These are phyloP conservation scores for Lamprotornis superbus DNA, from an alignment of 2,113 vertebrate species.

Conservation along the genomic window DNA sequence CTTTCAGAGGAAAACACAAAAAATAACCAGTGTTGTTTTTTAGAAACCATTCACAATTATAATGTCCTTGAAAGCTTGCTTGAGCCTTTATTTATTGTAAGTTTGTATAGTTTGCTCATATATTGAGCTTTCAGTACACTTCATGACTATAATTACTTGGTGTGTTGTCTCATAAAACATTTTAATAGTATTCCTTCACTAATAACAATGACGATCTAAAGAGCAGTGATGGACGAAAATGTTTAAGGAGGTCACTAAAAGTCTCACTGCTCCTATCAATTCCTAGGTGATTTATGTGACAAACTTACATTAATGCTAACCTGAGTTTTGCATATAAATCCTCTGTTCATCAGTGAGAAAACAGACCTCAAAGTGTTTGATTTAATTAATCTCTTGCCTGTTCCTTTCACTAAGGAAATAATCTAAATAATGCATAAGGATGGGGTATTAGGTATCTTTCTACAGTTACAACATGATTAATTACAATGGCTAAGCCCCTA, in stretches of 20 bases:
- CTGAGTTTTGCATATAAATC: slow-evolving; percentile 30
- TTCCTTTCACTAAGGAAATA: slow-evolving; percentile 46
- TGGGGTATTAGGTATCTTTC: slow-evolving; percentile 58
- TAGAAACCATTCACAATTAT: not conserved
- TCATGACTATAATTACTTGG: not conserved
- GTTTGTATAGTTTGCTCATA: not conserved
- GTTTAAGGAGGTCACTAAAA: not conserved
- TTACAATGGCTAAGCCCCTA: slow-evolving; percentile 50
- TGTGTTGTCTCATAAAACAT: not conserved
- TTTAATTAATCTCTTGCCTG: slow-evolving; percentile 66
- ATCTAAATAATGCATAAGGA: slow-evolving; percentile 66
- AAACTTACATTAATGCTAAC: slow-evolving; percentile 8
- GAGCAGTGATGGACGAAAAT: not conserved
- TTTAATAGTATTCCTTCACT: not conserved
- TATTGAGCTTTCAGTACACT: not conserved
- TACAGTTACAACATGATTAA: slow-evolving; percentile 64
- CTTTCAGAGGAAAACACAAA: not conserved
- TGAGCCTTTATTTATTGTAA: not conserved
- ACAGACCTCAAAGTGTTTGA: slow-evolving; percentile 32
- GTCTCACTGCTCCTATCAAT: not conserved
- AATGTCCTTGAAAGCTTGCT: not conserved
- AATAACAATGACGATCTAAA: not conserved
- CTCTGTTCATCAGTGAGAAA: slow-evolving; percentile 33
- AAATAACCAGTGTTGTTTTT: not conserved
- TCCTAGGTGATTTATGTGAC: not conserved